Evolutionary conservation across 1,140 invertebrate genomes (phyloP).

Genomic region (Manduca sexta): DNA sequence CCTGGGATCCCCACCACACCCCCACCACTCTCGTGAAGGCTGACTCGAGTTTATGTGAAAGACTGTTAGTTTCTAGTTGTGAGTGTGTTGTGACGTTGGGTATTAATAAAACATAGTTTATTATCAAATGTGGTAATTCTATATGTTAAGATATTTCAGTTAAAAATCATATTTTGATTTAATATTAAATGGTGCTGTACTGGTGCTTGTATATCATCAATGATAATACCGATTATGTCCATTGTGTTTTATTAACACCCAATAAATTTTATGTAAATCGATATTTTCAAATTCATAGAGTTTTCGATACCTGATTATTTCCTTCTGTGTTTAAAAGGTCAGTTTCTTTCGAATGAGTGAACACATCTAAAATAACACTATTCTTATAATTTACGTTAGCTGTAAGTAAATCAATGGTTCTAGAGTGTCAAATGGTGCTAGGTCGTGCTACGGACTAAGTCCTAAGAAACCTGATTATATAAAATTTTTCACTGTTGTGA

Average conservation of each 20-base stretch:
- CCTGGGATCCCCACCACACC: conserved; percentile 73
- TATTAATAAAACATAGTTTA: no score
- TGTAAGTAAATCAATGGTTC: conserved; percentile 23
- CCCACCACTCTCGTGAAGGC: conserved; percentile 38
- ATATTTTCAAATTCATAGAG: conserved; percentile 8
- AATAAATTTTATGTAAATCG: no score
- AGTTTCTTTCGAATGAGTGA: not conserved
- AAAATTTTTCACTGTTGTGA: conserved; percentile 49
- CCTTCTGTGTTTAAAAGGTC: not conserved
- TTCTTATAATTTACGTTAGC: conserved; percentile 15
- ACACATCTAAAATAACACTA: not conserved
- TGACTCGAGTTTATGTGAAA: conserved; percentile 17
- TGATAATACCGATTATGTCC: no score
- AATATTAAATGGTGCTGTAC: no score
- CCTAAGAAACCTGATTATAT: conserved; percentile 41
- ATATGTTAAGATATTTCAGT: no score
- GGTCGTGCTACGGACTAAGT: conserved; percentile 58
- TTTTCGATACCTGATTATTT: conserved; percentile 15
- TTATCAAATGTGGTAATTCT: no score
- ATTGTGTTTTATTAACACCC: no score
- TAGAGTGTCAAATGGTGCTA: conserved; percentile 56
- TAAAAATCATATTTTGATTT: no score
- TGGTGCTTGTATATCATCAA: no score
- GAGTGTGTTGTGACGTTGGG: no score
- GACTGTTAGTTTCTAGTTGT: not conserved